phyloP scores from a whole-genome alignment of 2,888 invertebrate species.

The Junonia oenone region DNA sequence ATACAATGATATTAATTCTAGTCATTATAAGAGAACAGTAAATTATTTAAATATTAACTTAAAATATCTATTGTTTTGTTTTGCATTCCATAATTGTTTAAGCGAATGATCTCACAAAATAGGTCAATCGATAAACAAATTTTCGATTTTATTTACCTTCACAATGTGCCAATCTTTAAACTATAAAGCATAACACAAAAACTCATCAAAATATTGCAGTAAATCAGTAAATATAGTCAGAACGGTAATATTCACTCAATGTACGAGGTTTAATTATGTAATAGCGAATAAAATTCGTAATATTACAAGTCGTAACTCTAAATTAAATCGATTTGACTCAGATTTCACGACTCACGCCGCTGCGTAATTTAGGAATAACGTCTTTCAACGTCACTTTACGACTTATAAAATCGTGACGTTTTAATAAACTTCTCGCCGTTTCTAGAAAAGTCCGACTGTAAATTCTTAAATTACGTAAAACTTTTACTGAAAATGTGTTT shows the following conservation, averaged over 20 bases:
- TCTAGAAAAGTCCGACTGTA: neutral
- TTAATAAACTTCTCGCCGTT: conserved; percentile 7
- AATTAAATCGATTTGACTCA: neutral
- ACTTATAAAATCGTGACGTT: conserved; percentile 15
- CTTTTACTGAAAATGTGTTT: neutral
- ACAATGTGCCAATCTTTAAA: neutral
- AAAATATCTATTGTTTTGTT: neutral
- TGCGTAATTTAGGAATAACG: conserved; percentile 13
- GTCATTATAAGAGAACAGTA: neutral
- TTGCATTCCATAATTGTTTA: neutral
- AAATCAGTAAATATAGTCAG: neutral
- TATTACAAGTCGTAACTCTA: neutral
- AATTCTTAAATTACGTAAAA: neutral
- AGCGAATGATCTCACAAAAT: neutral
- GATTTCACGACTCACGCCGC: neutral
- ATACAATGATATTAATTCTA: neutral
- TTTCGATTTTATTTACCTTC: too few species aligned
- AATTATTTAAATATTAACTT: neutral
- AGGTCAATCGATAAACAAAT: neutral
- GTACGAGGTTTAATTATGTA: neutral
- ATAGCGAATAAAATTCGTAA: neutral
- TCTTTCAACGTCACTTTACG: conserved; percentile 10
- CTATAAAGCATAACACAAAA: neutral
- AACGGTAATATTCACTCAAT: neutral
- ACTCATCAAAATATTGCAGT: neutral